These are phyloP conservation scores for Lycodopsis pacificus DNA, from an alignment of 2,797 vertebrate species.

Conservation along the genomic window DNA sequence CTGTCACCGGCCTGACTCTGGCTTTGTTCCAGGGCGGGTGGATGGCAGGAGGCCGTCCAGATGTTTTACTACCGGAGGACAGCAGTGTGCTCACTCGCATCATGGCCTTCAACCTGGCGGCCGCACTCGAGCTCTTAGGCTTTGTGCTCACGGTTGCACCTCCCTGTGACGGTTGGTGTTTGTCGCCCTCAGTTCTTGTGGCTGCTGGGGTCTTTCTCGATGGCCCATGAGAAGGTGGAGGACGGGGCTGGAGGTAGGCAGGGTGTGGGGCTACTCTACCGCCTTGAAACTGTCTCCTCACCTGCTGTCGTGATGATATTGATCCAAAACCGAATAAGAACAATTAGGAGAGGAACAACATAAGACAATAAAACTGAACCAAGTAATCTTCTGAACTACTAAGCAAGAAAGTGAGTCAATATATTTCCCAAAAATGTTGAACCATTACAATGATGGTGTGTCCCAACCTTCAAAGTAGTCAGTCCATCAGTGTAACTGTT, in stretches of 20 bases:
- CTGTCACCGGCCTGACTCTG: conserved; percentile 86
- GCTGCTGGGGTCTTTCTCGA: conserved; percentile 69
- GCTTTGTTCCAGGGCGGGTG: conserved; percentile 90
- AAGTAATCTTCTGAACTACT: neutral
- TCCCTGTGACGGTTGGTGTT: conserved; percentile 14
- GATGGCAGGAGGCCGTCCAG: conserved; percentile 62
- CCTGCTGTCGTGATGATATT: conserved; percentile 83
- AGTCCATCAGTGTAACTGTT: neutral
- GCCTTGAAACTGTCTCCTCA: conserved; percentile 74
- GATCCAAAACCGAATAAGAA: conserved; percentile 48
- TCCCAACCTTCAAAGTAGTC: neutral
- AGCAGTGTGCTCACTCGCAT: conserved; percentile 79
- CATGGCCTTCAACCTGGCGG: conserved; percentile 77
- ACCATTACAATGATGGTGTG: neutral
- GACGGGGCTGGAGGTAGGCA: conserved; percentile 29
- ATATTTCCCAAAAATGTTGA: neutral
- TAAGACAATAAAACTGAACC: neutral
- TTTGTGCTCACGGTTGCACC: neutral
- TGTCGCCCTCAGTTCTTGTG: conserved; percentile 32
- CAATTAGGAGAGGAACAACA: conserved; percentile 12
- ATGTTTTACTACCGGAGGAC: conserved; percentile 63
- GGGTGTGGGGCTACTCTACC: conserved; percentile 72
- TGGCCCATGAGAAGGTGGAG: conserved; percentile 62
- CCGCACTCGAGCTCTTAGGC: conserved; percentile 60
- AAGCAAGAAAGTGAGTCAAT: neutral